A percentile compares a stretch with the other conserved stretches of the same genome.
These are phyloP conservation scores for Apteryx mantelli DNA, from an alignment of 2,113 vertebrate genomes.

Conservation along the genomic window DNA sequence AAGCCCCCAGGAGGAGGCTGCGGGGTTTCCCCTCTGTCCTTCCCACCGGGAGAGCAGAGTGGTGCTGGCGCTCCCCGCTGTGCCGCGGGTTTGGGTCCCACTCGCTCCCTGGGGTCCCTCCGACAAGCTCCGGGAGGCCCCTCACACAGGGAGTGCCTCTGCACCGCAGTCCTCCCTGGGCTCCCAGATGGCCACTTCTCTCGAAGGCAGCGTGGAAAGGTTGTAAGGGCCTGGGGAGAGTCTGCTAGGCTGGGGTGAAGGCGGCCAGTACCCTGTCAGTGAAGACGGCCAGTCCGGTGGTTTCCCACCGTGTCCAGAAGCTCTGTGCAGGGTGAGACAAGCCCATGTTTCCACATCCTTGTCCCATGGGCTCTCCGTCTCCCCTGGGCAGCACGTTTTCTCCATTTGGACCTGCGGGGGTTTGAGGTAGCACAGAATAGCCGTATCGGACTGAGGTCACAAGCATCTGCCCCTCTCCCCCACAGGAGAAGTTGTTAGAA, in stretches of 20 bases:
- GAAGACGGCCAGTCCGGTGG: neutral
- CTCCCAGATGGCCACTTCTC: neutral
- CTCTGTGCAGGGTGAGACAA: neutral
- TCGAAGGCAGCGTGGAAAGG: neutral
- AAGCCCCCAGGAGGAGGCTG: neutral
- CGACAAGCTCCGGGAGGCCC: neutral
- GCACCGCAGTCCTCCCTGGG: too few relatives aligned
- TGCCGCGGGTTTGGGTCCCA: neutral
- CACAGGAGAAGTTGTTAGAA: neutral
- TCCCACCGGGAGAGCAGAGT: rapidly evolving
- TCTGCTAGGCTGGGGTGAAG: neutral
- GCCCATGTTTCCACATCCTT: neutral
- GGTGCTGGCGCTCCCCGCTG: neutral
- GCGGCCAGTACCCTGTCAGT: neutral
- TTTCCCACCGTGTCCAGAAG: neutral
- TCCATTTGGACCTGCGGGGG: neutral
- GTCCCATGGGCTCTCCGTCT: neutral
- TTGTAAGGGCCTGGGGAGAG: neutral
- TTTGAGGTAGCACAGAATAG: neutral
- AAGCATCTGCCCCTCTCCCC: neutral
- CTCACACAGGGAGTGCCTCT: neutral
- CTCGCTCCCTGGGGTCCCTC: neutral
- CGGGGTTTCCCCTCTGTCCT: neutral
- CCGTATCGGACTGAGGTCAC: neutral
- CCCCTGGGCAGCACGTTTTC: neutral